A percentile compares a stretch with the other conserved stretches of the same genome.
phyloP scores from a whole-genome alignment of 1,140 invertebrate genomes.

The Neuroterus valhalla region DNA sequence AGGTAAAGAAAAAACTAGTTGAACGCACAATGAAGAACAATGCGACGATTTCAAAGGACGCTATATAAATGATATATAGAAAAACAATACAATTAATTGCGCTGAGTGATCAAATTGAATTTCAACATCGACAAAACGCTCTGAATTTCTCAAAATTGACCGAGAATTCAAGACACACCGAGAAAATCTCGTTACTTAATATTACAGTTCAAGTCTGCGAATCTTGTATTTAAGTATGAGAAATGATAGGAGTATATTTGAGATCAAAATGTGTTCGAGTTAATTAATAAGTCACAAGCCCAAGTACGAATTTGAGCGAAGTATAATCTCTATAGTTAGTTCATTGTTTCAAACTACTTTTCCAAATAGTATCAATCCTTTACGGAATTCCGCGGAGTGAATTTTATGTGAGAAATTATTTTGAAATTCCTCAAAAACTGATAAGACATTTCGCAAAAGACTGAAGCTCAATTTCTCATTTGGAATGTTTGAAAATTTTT shows the following conservation, averaged over 20 bases:
- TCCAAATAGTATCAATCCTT: not conserved
- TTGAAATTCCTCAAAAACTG: not conserved
- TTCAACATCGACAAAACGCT: too few relatives aligned
- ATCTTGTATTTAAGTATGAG: slow-evolving; percentile 2
- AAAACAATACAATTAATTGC: too few relatives aligned
- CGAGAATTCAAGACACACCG: not conserved
- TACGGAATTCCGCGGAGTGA: not conserved
- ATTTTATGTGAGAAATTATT: too few relatives aligned
- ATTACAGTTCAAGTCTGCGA: slow-evolving; percentile 3
- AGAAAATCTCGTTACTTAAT: not conserved
- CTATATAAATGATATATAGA: too few relatives aligned
- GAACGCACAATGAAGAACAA: too few relatives aligned
- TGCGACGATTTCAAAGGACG: too few relatives aligned
- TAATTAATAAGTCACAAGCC: not conserved
- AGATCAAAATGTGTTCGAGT: slow-evolving; percentile 24
- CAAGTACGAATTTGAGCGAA: not conserved
- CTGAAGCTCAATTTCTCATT: not conserved
- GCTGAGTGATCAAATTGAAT: too few relatives aligned
- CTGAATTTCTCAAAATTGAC: not conserved
- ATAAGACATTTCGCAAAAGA: not conserved
- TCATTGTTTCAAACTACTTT: not conserved
- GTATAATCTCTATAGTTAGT: slow-evolving; percentile 4
- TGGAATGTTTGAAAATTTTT: too few relatives aligned
- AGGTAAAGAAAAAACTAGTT: too few relatives aligned
- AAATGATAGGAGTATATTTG: slow-evolving; percentile 13